phyloP scores from a whole-genome alignment of 2,888 invertebrate genomes.

The Nysson spinosus region DNA sequence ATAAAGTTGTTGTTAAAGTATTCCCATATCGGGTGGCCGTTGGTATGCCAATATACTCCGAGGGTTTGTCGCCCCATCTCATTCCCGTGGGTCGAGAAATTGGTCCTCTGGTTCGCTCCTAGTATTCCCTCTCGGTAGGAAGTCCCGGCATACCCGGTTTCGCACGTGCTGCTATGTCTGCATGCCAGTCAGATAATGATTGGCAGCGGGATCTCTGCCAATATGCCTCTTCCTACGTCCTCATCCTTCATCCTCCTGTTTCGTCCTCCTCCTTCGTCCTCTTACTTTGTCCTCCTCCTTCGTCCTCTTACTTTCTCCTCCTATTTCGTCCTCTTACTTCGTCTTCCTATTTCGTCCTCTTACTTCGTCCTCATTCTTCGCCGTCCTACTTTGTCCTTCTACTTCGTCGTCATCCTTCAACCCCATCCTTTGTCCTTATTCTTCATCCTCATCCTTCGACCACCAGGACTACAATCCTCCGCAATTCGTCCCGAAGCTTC shows the following conservation, averaged over 20 bases:
- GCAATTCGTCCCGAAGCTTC: slow-evolving; percentile 32
- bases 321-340: slow-evolving; percentile 42
- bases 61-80: slow-evolving; percentile 67
- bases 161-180: slow-evolving; percentile 70
- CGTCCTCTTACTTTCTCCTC: background rate
- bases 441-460: slow-evolving; percentile 41
- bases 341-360: no score
- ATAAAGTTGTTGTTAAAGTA: slow-evolving; percentile 75
- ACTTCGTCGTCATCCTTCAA: no score
- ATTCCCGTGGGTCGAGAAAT: slow-evolving; percentile 49
- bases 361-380: no score
- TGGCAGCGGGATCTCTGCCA: slow-evolving; percentile 57
- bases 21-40: slow-evolving; percentile 73
- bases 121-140: slow-evolving; percentile 48
- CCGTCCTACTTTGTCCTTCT: no score
- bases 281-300: slow-evolving; percentile 7
- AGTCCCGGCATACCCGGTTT: slow-evolving; percentile 66
- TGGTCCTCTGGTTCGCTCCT: slow-evolving; percentile 33
- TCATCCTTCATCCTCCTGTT: slow-evolving; percentile 29
- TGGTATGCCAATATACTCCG: slow-evolving; percentile 76
- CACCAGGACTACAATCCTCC: slow-evolving; percentile 17
- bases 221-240: no score
- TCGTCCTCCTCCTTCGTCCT: slow-evolving; percentile 29
- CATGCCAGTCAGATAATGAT: slow-evolving; percentile 71
- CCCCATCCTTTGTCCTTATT: no score